phyloP scores from a whole-genome alignment of 2,797 vertebrate genomes.

The Cyclura pinguis region DNA sequence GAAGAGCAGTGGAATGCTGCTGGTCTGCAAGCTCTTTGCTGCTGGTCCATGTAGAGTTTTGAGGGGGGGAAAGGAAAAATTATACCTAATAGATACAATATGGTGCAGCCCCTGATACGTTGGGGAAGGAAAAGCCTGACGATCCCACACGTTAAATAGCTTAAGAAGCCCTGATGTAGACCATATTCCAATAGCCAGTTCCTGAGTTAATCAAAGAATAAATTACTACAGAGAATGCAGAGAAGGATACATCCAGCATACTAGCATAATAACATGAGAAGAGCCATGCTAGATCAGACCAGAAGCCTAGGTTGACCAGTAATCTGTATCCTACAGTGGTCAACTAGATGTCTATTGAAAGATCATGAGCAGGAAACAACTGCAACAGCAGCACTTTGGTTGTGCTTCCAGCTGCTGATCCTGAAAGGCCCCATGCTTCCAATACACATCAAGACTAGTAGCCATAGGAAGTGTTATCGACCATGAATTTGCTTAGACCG shows the following conservation, averaged over 20 bases:
- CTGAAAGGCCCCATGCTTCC: too few species aligned
- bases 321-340: not conserved
- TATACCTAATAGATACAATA: too few species aligned
- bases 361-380: not conserved
- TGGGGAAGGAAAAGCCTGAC: too few species aligned
- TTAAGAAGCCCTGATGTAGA: not conserved
- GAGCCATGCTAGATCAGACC: not conserved
- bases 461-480: not conserved
- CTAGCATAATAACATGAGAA: not conserved
- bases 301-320: not conserved
- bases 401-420: too few species aligned
- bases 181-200: not conserved
- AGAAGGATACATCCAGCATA: not conserved
- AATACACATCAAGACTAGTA: not conserved
- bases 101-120: too few species aligned
- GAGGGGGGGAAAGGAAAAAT: too few species aligned
- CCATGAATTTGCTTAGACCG: not conserved
- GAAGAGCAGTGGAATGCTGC: too few species aligned
- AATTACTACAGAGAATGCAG: not conserved
- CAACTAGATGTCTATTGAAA: not conserved
- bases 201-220: not conserved
- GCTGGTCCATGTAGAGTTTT: too few species aligned
- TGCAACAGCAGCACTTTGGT: not conserved
- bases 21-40: too few species aligned
- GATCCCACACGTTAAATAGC: too few species aligned